Base-by-base conservation (phyloP, 2,888 invertebrate genomes). In the Pseudococcus jackbeardsleyi region DNA sequence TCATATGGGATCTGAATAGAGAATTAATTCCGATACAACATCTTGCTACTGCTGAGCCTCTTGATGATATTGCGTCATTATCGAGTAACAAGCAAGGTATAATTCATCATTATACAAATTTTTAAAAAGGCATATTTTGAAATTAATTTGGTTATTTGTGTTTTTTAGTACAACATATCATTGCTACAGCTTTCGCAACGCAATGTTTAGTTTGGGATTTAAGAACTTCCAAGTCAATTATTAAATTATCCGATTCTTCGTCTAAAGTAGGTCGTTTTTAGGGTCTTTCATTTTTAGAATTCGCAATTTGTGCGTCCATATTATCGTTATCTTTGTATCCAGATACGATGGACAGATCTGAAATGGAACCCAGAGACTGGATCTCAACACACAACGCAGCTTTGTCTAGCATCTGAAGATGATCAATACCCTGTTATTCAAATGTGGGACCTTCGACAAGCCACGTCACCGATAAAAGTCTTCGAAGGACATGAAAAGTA, bases 171-270 rank as follows among this genome's bases (percentile, higher is more conserved):
- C 98, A 98, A 92, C 98, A 99, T 91, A 99, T 99, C 91, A 93
- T 99, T 86, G 98, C 97, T 0, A 97, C 98, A 0, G 96, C 97
- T 64, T 98, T 98, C 91, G 94, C 97, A 7, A 95, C 96, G 0
- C 94, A 97, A 90, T 98, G 98, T 92, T 96, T 98, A 0, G 97
- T 99, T 72, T 99, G 98, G 98, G 99, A 99, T 92, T 93, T 99
- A 89, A 93, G 98, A 89, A 98, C 98, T 91, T 98, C 97, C 91
- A 98, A 98, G 91, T 98, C 98, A 0, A 98, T 99, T 89, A 98
- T 99, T 91, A 98, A 98, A 93, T 93, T 99, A 89, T 95, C 95
- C 91, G 96, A 94, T 91, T 92, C 93, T 89, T 93, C 93, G 91
- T 93, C 94, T 5, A 92, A 94, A 91, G 94, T 94, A 91, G 89